Conservation (phyloP, 2,888 invertebrate species). For the Acronicta psi region DNA sequence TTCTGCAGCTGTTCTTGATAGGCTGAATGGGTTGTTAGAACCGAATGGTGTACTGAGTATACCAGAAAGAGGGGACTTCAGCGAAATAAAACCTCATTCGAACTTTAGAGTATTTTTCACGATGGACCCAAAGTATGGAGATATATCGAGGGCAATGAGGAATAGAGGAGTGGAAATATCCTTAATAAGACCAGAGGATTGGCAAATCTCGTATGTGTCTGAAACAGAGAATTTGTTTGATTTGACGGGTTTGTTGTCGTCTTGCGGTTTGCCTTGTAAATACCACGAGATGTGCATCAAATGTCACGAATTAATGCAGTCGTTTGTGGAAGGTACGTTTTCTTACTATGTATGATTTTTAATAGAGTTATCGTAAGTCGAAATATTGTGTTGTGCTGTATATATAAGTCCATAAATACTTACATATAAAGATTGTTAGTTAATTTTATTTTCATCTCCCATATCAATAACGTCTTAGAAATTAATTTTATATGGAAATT, state of each 20-base stretch:
- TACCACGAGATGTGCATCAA: conserved; percentile 76
- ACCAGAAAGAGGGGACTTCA: conserved; percentile 96
- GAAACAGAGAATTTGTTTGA: conserved; percentile 79
- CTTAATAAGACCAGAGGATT: conserved; percentile 75
- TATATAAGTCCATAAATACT: too few species aligned
- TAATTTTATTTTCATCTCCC: too few species aligned
- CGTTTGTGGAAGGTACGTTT: conserved; percentile 81
- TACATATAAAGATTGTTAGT: too few species aligned
- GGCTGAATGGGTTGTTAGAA: conserved; percentile 98
- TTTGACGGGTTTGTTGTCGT: conserved; percentile 78
- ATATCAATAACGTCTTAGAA: too few species aligned
- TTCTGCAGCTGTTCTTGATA: conserved; percentile 98
- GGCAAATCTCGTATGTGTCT: conserved; percentile 65
- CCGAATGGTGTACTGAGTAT: conserved; percentile 96
- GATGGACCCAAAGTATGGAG: conserved; percentile 98
- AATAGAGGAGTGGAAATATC: conserved; percentile 98
- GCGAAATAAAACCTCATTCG: conserved; percentile 94
- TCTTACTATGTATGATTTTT: not conserved
- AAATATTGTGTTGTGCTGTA: too few species aligned
- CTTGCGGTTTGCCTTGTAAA: conserved; percentile 76
- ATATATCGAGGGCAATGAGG: conserved; percentile 99
- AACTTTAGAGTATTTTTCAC: conserved; percentile 98
- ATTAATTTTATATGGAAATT: too few species aligned
- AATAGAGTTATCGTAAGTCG: too few species aligned
- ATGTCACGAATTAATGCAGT: conserved; percentile 80